A percentile compares a stretch with the other conserved stretches of the same genome.
phyloP scores from a whole-genome alignment of 1,140 invertebrate species.

The Ganaspis sp. region DNA sequence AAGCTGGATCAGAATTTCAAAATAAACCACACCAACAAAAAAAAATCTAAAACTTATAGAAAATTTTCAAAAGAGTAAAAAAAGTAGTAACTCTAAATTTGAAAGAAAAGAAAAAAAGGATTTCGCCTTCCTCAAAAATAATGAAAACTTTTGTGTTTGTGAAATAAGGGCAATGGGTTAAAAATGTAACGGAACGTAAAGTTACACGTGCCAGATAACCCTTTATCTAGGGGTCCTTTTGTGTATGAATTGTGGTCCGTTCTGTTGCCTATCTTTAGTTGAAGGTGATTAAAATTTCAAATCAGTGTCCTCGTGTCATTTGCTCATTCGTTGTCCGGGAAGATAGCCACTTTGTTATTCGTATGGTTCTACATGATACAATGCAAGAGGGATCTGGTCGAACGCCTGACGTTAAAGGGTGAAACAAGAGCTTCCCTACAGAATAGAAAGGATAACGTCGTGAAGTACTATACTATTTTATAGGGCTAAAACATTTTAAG shows the following conservation, averaged over 20 bases:
- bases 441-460: not conserved
- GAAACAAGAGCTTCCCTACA: not conserved
- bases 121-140: not conserved
- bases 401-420: conserved; percentile 18
- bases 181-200: not conserved
- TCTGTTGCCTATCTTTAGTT: conserved; percentile 5
- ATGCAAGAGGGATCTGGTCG: conserved; percentile 5
- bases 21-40: not conserved
- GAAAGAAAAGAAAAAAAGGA: not conserved
- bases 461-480: not conserved
- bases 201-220: not conserved
- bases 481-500: not conserved
- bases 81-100: too few relatives aligned
- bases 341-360: conserved; percentile 49
- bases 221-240: not conserved
- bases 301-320: conserved; percentile 43
- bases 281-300: conserved; percentile 45
- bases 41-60: not conserved
- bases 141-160: too few relatives aligned
- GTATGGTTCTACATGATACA: conserved; percentile 7
- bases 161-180: not conserved
- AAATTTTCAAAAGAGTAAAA: too few relatives aligned
- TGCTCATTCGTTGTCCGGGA: conserved; percentile 44
- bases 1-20: too few relatives aligned
- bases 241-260: conserved; percentile 1